Conservation (phyloP, 1,140 invertebrate species). For the Matsumurasca onukii region DNA sequence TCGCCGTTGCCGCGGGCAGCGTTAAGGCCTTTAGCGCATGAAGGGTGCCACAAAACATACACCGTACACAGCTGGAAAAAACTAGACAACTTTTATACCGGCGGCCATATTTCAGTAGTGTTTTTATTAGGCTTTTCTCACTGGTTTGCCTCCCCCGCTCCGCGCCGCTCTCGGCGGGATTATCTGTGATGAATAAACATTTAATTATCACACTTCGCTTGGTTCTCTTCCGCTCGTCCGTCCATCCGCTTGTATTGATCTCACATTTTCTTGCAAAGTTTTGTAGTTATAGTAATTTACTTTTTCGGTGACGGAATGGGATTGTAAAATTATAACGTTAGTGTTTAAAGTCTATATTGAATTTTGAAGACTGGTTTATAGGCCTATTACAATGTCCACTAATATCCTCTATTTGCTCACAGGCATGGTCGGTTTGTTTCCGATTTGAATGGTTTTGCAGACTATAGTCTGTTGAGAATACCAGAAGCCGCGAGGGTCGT, state of each 20-base stretch:
- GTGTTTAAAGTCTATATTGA: too few species aligned
- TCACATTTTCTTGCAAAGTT: not conserved
- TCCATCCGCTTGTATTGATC: not conserved
- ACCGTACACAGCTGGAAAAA: conserved; percentile 32
- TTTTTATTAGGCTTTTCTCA: conserved; percentile 34
- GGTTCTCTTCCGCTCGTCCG: conserved; percentile 6
- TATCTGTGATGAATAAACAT: conserved; percentile 32
- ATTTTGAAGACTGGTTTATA: too few species aligned
- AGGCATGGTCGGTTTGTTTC: too few species aligned
- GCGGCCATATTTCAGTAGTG: conserved; percentile 31
- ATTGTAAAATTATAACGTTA: too few species aligned
- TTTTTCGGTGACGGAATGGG: too few species aligned
- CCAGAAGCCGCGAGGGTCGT: conserved; percentile 1
- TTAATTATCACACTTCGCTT: conserved; percentile 33
- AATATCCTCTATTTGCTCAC: too few species aligned
- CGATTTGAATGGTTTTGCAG: too few species aligned
- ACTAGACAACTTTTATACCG: conserved; percentile 31
- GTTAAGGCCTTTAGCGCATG: conserved; percentile 35
- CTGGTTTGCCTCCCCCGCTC: not conserved
- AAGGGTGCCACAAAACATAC: conserved; percentile 38
- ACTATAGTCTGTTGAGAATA: not conserved
- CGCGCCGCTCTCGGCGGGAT: not conserved
- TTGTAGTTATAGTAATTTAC: too few species aligned
- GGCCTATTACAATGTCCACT: too few species aligned
- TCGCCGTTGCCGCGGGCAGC: conserved; percentile 24